Conservation (phyloP, 2,113 vertebrate genomes). For the Chascanopsetta lugubris region DNA sequence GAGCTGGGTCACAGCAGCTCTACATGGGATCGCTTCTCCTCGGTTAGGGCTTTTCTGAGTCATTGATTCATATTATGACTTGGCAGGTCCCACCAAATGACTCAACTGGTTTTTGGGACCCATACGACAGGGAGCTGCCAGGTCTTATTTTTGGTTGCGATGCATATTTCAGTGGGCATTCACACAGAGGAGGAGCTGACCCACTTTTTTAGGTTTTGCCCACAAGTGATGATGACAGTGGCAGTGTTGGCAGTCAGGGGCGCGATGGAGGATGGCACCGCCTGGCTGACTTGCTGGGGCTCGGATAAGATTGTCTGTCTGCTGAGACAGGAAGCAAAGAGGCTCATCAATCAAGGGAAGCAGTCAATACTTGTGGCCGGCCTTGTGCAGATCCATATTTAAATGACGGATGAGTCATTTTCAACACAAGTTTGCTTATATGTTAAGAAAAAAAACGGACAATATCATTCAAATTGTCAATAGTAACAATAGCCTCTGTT, state of each 20-base stretch:
- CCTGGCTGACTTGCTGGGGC: slow-evolving; percentile 18
- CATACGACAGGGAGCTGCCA: slow-evolving; percentile 62
- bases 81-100: slow-evolving; percentile 62
- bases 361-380: neutral
- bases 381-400: neutral
- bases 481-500: neutral
- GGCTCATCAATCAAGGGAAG: slow-evolving; percentile 13
- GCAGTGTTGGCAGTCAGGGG: slow-evolving; percentile 8
- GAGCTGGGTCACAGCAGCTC: slow-evolving; percentile 39
- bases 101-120: slow-evolving; percentile 61
- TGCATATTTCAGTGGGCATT: slow-evolving; percentile 73
- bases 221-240: slow-evolving; percentile 22
- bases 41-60: slow-evolving; percentile 60
- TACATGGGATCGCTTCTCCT: slow-evolving; percentile 54
- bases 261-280: slow-evolving; percentile 18
- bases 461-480: too few relatives aligned
- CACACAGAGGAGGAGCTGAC: slow-evolving; percentile 63
- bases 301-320: slow-evolving; percentile 13
- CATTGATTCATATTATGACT: slow-evolving; percentile 64
- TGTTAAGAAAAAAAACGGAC: neutral
- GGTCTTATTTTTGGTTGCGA: slow-evolving; percentile 64
- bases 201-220: slow-evolving; percentile 62
- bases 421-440: neutral
- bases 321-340: neutral
- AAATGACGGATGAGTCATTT: neutral